Evolutionary conservation across 2,113 vertebrate species (phyloP), one percentile per base, ranked within the genome.

Genomic region (Dissostichus mawsoni): DNA sequence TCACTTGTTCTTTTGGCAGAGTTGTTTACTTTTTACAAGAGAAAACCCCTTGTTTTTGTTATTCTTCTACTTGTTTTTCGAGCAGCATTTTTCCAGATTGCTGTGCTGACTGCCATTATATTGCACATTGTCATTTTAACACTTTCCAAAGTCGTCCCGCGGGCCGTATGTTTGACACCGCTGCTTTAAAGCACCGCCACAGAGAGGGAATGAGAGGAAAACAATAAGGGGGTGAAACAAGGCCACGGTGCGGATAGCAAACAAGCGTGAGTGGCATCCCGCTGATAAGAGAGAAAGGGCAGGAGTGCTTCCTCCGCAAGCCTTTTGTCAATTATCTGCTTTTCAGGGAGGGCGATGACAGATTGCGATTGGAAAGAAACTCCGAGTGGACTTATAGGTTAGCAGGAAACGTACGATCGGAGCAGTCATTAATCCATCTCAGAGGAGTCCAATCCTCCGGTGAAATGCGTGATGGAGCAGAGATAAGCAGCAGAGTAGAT

Each of bases 401-500:
- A 81, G 78, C 86, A 73, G 78, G 65, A 81, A 87, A 88, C 33
- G 23, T 82, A 69, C 6, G 6, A 8, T 76, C 77, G 48, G 25
- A 72, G 83, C 36, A 89, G 90, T 85, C 85, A 83, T 89, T 92
- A 91, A 90, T 90, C 84, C 77, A 71, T 81, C 71, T 82, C 64
- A 55, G 77, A 80, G 78, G 18, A 65, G 62, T 88, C 55, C 29
- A 89, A 72, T 82, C 85, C 81, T 84, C 71, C 79, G 81, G 86
- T 36, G 20, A 83, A 90, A 88, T 59, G 81, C 53, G 74, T 78
- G 87, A 92, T 87, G 18, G 69, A 87, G 87, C 81, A 36, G 73
- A 85, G 87, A 87, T 90, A 86, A 88, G 81, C 86, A 61, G 84
- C 81, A 10, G 79, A 90, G 86, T 29, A 82, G 87, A 90, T 92